A percentile compares a stretch with the other conserved stretches of the same genome.
These are phyloP conservation scores for Glossophaga mutica DNA, from an alignment of 2,797 vertebrate genomes.

Conservation along the genomic window DNA sequence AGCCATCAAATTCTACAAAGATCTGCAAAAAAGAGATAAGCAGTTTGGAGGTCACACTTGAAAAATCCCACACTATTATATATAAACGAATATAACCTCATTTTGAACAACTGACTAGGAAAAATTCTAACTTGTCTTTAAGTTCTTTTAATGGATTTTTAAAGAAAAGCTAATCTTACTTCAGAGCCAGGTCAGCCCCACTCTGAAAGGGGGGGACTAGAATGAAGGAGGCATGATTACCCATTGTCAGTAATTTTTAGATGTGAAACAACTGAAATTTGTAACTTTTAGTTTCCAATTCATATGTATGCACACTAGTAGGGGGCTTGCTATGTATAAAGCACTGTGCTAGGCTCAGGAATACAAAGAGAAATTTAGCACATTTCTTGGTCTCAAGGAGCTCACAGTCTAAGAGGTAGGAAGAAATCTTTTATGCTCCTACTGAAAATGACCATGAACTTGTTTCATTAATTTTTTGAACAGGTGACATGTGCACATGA, in stretches of 20 bases:
- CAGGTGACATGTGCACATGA: neutral
- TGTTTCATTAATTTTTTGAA: neutral
- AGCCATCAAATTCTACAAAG: constrained; percentile 96
- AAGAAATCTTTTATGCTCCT: neutral
- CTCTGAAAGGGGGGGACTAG: neutral
- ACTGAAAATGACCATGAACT: neutral
- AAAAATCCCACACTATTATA: constrained; percentile 10
- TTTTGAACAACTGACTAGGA: constrained; percentile 17
- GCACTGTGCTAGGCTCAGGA: neutral
- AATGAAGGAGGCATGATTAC: neutral
- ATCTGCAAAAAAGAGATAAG: constrained; percentile 84
- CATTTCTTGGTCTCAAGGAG: neutral
- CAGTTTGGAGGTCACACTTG: neutral
- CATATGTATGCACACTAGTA: neutral
- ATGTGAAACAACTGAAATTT: neutral
- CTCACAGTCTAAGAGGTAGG: neutral
- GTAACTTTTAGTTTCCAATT: constrained; percentile 21
- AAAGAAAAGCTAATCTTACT: constrained; percentile 26
- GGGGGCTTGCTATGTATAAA: neutral
- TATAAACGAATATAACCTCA: neutral
- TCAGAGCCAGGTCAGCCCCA: neutral
- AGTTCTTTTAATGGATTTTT: constrained; percentile 37
- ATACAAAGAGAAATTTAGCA: constrained; percentile 5
- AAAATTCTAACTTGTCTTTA: constrained; percentile 42
- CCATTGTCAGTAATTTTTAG: constrained; percentile 10